Percentiles rank a stretch among this genome's conserved stretches.
Evolutionary conservation across 2,888 invertebrate genomes (phyloP).

Genomic region (Caenorhabditis virilis): DNA sequence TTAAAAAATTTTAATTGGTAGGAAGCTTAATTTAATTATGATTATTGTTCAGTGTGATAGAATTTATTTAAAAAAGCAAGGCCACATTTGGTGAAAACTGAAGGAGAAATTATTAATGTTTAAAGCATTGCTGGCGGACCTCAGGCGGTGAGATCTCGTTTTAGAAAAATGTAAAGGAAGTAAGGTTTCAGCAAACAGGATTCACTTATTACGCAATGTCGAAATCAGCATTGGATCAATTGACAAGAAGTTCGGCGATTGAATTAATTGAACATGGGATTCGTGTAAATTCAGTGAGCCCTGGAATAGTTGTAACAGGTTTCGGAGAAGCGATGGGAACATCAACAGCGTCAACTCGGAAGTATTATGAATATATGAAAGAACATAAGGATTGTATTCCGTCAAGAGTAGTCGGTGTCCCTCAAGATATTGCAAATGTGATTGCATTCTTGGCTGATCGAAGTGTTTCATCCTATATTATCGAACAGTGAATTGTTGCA

Average conservation of each 20-base stretch:
- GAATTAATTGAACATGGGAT: constrained; percentile 6
- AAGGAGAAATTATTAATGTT: constrained; percentile 29
- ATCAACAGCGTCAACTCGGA: not conserved
- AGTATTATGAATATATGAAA: not conserved
- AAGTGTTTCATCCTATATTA: constrained; percentile 12
- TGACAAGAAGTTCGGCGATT: constrained; percentile 18
- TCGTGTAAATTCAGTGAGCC: constrained; percentile 13
- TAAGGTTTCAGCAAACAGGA: constrained; percentile 5
- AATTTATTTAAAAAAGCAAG: constrained; percentile 20
- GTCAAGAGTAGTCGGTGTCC: constrained; percentile 2
- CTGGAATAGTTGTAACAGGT: constrained; percentile 15
- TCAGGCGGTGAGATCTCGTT: constrained; percentile 11
- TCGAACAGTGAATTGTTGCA: constrained; percentile 18
- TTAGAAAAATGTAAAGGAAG: not conserved
- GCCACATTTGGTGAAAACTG: constrained; percentile 12
- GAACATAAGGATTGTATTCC: constrained; percentile 16
- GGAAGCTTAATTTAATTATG: too few relatives aligned
- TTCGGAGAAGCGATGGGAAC: constrained; percentile 16
- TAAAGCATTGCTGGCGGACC: constrained; percentile 27
- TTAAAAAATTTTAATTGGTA: too few relatives aligned
- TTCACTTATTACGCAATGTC: constrained; percentile 15
- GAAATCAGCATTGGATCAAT: constrained; percentile 25
- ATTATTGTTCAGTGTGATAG: too few relatives aligned
- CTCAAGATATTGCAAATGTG: constrained; percentile 19
- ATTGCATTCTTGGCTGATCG: constrained; percentile 31